Base-by-base conservation (phyloP, 92 coral and sea anemone species). In the Paragorgia papillata region DNA sequence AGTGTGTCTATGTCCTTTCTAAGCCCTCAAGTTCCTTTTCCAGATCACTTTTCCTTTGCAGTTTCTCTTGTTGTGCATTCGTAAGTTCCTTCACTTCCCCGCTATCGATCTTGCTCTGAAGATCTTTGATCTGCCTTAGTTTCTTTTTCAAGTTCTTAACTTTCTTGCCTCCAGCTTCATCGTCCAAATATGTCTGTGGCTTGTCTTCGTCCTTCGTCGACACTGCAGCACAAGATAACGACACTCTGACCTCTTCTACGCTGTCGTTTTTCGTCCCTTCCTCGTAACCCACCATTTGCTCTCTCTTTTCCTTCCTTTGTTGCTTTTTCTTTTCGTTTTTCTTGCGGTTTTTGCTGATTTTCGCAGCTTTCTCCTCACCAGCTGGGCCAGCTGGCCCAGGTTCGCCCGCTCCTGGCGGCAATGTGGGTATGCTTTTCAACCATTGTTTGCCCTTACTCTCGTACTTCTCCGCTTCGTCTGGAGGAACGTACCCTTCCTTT, bases 401-500 rank as follows among this genome's bases (percentile, higher is more conserved):
- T 10, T 76, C 90, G 28, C 73, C 65, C 43, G 84, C 78, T 20
- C 97, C 98, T 7, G 97, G 97, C 14, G 97, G 97, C 2, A 88
- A 79, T 53, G 67, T 80, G 4, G 95, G 90, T 19, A 80, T 79
- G 13, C 88, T 89, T 40, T 89, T 83, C 18, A 70, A 82, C 98
- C 98, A 94, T 37, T 94, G 89, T 41, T 86, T 91, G n/a, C 98
- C 98, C 76, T 89, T 90, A 48, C 98, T 94, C 74, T 94, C 97
- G 81, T 94, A 94, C 80, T 91, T 91, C 67, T 92, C 92, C 22
- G 88, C 97, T 73, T 94, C 98, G 75, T 94, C 98, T 21, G 90
- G 97, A 24, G 98, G 98, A 9, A 94, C 92, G 46, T 88, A 94
- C 2, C 98, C 98, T 75, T 87, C 98, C 40, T 91, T 94, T 9